phyloP scores from a whole-genome alignment of 1,140 invertebrate genomes.

The Diorhabda elongata region DNA sequence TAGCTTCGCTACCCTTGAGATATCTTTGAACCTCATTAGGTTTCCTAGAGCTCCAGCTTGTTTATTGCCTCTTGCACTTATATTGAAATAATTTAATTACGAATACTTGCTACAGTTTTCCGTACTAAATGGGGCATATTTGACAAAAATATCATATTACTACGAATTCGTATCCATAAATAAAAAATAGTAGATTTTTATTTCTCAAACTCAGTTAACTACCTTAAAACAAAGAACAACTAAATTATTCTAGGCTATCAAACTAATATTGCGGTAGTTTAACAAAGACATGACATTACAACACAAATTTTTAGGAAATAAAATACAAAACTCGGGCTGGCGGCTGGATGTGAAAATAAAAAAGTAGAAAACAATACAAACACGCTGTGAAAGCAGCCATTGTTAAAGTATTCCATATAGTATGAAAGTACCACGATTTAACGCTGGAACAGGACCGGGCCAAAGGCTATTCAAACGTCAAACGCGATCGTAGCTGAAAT shows the following conservation, averaged over 20 bases:
- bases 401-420: constrained; percentile 20
- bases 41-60: not conserved
- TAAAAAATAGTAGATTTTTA: no score
- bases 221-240: not conserved
- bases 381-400: constrained; percentile 11
- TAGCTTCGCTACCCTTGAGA: not conserved
- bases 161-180: no score
- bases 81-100: no score
- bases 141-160: no score
- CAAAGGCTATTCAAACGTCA: constrained; percentile 20
- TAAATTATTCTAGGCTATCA: constrained; percentile 5
- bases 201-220: not conserved
- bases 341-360: constrained; percentile 6
- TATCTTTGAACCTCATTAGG: not conserved
- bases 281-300: constrained; percentile 10
- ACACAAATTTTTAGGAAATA: constrained; percentile 17
- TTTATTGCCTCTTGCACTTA: no score
- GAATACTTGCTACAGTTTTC: no score
- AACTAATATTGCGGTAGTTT: constrained; percentile 4
- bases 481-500: constrained; percentile 20
- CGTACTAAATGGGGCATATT: no score
- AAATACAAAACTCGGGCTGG: constrained; percentile 12
- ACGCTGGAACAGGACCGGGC: constrained; percentile 12
- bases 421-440: constrained; percentile 20
- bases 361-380: constrained; percentile 16